Evolutionary conservation across 2,113 vertebrate genomes (phyloP).

Genomic region (Oncorhynchus gorbuscha): DNA sequence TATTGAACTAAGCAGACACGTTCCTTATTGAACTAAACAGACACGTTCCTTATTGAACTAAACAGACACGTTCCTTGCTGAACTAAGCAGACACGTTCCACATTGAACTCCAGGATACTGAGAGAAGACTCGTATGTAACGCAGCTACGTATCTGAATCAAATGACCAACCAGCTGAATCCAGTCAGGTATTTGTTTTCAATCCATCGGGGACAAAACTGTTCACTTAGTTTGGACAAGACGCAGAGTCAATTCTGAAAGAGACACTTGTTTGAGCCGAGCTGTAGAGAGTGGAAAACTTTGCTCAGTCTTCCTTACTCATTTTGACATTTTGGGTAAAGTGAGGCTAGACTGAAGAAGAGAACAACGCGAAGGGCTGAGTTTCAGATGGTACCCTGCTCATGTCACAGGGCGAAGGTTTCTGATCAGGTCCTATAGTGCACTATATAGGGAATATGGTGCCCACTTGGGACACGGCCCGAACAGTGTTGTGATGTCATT

Average conservation of each 20-base stretch:
- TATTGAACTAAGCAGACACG: too few relatives aligned
- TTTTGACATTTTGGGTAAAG: background rate
- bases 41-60: too few relatives aligned
- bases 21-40: too few relatives aligned
- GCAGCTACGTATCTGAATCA: slow-evolving; percentile 26
- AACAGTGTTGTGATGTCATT: background rate
- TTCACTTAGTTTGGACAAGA: slow-evolving; percentile 15
- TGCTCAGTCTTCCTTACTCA: background rate
- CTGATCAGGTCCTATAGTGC: too few relatives aligned
- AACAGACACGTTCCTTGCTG: too few relatives aligned
- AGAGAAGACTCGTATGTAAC: background rate
- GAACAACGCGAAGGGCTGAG: too few relatives aligned
- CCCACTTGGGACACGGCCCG: too few relatives aligned
- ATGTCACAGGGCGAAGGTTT: too few relatives aligned
- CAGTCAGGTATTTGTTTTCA: slow-evolving; percentile 16
- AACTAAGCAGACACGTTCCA: too few relatives aligned
- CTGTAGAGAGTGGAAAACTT: background rate
- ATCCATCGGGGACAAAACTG: slow-evolving; percentile 20
- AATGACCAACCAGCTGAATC: background rate
- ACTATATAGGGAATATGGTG: too few relatives aligned
- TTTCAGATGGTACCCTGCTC: too few relatives aligned
- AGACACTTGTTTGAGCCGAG: background rate
- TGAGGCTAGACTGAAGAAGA: background rate
- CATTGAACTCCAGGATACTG: background rate
- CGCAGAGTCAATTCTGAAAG: slow-evolving; percentile 7